Evolutionary conservation across 2,888 invertebrate genomes (phyloP), one percentile per base, ranked within the genome.

Genomic region (Congeria kusceri): DNA sequence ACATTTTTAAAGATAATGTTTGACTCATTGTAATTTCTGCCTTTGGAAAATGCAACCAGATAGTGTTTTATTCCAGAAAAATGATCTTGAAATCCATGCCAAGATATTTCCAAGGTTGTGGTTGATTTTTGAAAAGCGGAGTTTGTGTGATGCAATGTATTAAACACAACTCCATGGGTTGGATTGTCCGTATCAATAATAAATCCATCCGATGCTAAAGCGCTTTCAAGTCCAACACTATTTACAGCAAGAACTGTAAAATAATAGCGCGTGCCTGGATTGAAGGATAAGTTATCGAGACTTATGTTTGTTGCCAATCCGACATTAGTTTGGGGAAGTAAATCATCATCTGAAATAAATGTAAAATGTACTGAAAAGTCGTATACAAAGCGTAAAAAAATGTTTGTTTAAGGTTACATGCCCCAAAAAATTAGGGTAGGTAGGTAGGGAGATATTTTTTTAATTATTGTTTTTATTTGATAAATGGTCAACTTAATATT

Each of bases 1-100:
- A 71, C 75, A 56, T 61, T 44, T 25, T 53, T 78, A 53, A 63
- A 78, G 32, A 18, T n/a, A 27, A 49, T 53, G 46, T 28, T 58
- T 27, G 29, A 7, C 7, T 58, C n/a, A 58, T 20, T 23, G 18
- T 15, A 27, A 1, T 58, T n/a, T 4, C 27, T 11, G 9, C n/a
- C 27, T 27, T 29, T 28, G n/a, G 28, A 25, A 27, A 58, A n/a
- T 11, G 58, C 58, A 27, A 28, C 58, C 3, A 25, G 27, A 27
- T 58, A 58, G n/a, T 4, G 20, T 23, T 29, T 23, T 7, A 58
- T 58, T 29, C 58, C 58, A 27, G 58, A 58, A 18, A 23, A 58
- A 58, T 29, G 3, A 28, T 58, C 58, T 15, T 58, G 58, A 23
- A 58, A 58, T 28, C 58, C 58, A 23, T 58, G n/a, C 58, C 58